Base-by-base conservation (phyloP, 92 coral and sea anemone genomes). In the Desmophyllum pertusum region DNA sequence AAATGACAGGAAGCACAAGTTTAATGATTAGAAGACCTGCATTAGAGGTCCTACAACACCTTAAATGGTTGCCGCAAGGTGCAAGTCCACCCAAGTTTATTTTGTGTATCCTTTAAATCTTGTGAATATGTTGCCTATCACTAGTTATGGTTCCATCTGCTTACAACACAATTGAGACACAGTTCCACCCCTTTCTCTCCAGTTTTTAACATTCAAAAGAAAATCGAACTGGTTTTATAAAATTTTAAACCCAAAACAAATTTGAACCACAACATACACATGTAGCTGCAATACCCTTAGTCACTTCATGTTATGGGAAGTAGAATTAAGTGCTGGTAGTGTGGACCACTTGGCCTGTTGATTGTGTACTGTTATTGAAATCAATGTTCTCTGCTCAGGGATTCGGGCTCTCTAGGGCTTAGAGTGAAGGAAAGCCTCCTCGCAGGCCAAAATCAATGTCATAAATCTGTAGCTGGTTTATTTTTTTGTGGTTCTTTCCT, bases 11-110 rank as follows among this genome's bases (percentile, higher is more conserved):
- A 30, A 83, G 85, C 48, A 80, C 93, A 74, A 95, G 86, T 73
- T 64, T 96, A 19, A 96, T 96, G 99, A 87, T 96, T 25, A 90
- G 99, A 75, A 81, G 80, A 14, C 98, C 98, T 35, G 93, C 99
- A 13, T 61, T 96, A 38, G 85, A 92, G 10, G 92, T 96, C 52
- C 75, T 96, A 73, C 86, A 92, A 43, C 90, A 88, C 35, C 88
- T 96, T 27, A 83, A 87, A 53, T 79, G 70, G 55, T 80, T 88
- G 51, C 64, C 83, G 18, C 80, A 95, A 75, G 90, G 77, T 39
- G 81, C 90, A n/a, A 70, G 64, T 29, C 79, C 81, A 52, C 91
- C 91, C 14, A 89, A 91, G 70, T 94, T 90, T 94, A 85, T 94
- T 23, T 90, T 96, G 69, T 92, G 99, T 96, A 96, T 96, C 99